Conservation (phyloP, 2,113 vertebrate genomes). For the Sapayoa aenigma region DNA sequence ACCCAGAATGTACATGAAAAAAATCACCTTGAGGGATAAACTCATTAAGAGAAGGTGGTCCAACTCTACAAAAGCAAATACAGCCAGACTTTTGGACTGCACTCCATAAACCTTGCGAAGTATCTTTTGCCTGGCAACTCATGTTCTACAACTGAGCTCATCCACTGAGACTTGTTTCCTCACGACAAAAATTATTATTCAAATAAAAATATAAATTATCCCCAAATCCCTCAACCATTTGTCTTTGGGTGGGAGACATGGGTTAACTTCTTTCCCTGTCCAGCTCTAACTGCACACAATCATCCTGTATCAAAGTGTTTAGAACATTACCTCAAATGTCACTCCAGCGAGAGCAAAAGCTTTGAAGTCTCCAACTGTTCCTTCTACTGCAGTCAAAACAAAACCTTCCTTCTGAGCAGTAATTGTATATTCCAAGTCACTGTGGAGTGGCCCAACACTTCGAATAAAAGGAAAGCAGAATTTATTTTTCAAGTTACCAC, state of each 20-base stretch:
- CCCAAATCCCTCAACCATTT: background rate
- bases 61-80: background rate
- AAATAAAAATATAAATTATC: background rate
- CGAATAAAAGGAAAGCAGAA: background rate
- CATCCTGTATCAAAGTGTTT: background rate
- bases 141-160: background rate
- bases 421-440: constrained; percentile 88
- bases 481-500: background rate
- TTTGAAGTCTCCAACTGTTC: constrained; percentile 90
- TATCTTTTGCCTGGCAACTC: background rate
- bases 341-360: constrained; percentile 95
- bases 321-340: constrained; percentile 88
- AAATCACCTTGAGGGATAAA: background rate
- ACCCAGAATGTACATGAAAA: background rate
- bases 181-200: background rate
- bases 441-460: constrained; percentile 95
- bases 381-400: constrained; percentile 88
- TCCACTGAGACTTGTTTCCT: background rate
- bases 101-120: background rate
- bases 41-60: background rate
- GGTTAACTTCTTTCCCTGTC: background rate
- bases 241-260: background rate
- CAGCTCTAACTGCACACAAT: background rate
- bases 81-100: background rate
- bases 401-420: constrained; percentile 93